Percentiles rank a stretch among this genome's conserved stretches.
Conservation (phyloP, 1,140 invertebrate species). For the Holcopasites calliopsidis region DNA sequence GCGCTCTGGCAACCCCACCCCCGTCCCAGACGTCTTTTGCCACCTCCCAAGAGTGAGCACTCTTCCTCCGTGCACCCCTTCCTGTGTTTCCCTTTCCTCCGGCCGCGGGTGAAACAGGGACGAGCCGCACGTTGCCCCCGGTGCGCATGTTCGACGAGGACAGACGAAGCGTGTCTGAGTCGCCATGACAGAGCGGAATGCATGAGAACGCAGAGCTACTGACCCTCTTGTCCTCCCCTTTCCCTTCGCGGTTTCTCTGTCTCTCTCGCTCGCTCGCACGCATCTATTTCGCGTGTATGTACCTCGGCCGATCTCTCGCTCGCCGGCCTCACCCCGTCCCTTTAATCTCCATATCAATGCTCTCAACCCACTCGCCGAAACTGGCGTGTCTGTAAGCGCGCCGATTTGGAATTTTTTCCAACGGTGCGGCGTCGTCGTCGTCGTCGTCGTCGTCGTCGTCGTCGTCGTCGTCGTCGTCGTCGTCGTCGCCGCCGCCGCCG, state of each 20-base stretch:
- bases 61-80: slow-evolving; percentile 5
- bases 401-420: slow-evolving; percentile 55
- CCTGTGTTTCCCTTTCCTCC: slow-evolving; percentile 28
- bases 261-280: not conserved
- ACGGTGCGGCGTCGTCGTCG: not conserved
- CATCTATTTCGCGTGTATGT: not conserved
- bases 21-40: not conserved
- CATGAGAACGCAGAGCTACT: slow-evolving; percentile 78
- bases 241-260: slow-evolving; percentile 18
- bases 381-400: slow-evolving; percentile 51
- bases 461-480: not conserved
- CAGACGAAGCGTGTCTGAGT: slow-evolving; percentile 70
- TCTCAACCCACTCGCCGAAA: slow-evolving; percentile 61
- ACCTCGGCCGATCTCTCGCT: not conserved
- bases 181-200: slow-evolving; percentile 78
- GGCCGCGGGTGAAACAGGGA: slow-evolving; percentile 52
- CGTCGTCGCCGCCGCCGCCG: too few species aligned
- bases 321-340: slow-evolving; percentile 12
- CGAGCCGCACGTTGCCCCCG: slow-evolving; percentile 48
- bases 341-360: slow-evolving; percentile 70
- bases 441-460: not conserved
- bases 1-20: not conserved
- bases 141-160: slow-evolving; percentile 58
- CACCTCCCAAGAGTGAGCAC: not conserved
- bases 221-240: slow-evolving; percentile 64